phyloP scores from a whole-genome alignment of 2,797 vertebrate species.

The Karalla daura region DNA sequence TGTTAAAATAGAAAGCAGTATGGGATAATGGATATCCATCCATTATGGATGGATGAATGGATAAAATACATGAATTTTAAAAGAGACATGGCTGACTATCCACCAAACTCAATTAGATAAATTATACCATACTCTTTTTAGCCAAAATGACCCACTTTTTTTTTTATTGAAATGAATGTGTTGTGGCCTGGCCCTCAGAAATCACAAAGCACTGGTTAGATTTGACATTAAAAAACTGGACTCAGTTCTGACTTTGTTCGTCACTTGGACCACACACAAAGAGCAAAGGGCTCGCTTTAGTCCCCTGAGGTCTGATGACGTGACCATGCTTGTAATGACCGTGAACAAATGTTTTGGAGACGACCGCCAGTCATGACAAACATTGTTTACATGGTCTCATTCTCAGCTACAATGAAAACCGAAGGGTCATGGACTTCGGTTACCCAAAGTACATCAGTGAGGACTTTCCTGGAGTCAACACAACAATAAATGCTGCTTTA shows the following conservation, averaged over 20 bases:
- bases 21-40: too few relatives aligned
- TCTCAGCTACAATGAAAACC: slow-evolving; percentile 82
- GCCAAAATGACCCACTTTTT: background rate
- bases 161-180: slow-evolving; percentile 1
- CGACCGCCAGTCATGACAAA: background rate
- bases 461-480: slow-evolving; percentile 80
- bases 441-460: slow-evolving; percentile 80
- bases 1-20: too few relatives aligned
- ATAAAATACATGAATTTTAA: too few relatives aligned
- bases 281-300: slow-evolving; percentile 3
- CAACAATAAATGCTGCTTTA: slow-evolving; percentile 78
- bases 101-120: background rate
- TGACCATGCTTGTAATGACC: background rate
- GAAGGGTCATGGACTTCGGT: slow-evolving; percentile 77
- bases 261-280: slow-evolving; percentile 27
- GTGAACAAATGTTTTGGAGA: slow-evolving; percentile 21
- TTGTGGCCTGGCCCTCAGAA: background rate
- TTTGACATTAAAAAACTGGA: slow-evolving; percentile 1
- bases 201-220: slow-evolving; percentile 1
- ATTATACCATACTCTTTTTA: slow-evolving; percentile 2
- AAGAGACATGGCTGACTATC: background rate
- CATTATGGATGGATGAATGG: too few relatives aligned
- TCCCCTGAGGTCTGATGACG: slow-evolving; percentile 8
- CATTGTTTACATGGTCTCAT: slow-evolving; percentile 8
- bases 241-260: background rate